phyloP scores from a whole-genome alignment of 2,797 vertebrate genomes.

The Eulemur rubriventer region DNA sequence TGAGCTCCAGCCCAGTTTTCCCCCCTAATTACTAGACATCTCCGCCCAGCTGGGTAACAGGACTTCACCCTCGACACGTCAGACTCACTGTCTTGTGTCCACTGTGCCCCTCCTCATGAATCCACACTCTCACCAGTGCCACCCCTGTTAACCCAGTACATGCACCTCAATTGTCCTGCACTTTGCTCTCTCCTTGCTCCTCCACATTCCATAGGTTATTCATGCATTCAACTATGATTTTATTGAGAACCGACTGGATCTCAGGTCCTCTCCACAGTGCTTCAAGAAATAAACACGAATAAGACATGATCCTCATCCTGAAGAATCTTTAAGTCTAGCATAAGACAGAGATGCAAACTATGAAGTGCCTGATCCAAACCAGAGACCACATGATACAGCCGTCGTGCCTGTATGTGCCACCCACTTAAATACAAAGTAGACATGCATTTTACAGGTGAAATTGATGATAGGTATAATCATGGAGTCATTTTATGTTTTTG shows the following conservation, averaged over 20 bases:
- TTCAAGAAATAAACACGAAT: constrained; percentile 1
- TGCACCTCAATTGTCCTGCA: neutral
- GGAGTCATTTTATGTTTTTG: neutral
- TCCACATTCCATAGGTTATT: neutral
- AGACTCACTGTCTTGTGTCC: neutral
- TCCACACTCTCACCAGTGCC: neutral
- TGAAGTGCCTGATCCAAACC: neutral
- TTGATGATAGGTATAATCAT: neutral
- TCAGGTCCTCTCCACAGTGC: neutral
- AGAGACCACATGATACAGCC: neutral
- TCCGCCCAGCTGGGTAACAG: neutral
- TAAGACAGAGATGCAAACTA: neutral
- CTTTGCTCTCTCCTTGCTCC: neutral
- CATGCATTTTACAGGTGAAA: neutral
- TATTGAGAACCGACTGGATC: neutral
- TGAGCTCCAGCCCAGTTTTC: neutral
- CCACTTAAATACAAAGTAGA: neutral
- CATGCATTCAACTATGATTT: neutral
- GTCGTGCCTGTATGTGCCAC: neutral
- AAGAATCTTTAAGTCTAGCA: neutral
- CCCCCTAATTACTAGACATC: neutral
- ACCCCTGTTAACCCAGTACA: neutral
- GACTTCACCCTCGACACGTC: neutral
- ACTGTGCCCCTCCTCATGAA: neutral
- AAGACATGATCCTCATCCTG: neutral